phyloP scores from a whole-genome alignment of 2,113 vertebrate genomes.

The Semnornis frantzii region DNA sequence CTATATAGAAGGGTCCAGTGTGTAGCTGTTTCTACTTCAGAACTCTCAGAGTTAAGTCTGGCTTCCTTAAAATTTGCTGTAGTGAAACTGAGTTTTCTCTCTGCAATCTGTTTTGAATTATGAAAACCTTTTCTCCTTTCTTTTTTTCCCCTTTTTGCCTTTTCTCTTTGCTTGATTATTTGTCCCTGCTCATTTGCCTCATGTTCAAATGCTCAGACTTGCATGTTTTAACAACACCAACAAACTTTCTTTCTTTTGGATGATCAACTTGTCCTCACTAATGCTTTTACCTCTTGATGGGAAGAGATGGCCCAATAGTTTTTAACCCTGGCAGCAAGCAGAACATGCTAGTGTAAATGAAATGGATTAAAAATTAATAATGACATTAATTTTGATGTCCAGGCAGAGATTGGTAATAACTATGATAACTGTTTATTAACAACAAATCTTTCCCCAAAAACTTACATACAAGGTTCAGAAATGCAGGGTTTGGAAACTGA shows the following conservation, averaged over 20 bases:
- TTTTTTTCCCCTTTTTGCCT: neutral
- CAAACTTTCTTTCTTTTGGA: neutral
- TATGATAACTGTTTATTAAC: too few species aligned
- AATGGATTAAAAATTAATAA: too few species aligned
- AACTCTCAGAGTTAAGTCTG: neutral
- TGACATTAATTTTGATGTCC: too few species aligned
- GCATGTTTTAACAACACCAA: neutral
- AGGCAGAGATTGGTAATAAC: too few species aligned
- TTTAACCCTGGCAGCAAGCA: neutral
- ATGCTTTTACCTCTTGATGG: neutral
- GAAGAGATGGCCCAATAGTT: neutral
- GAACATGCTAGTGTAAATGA: too few species aligned
- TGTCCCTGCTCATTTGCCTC: neutral
- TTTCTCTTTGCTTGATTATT: neutral
- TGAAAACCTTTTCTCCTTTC: neutral
- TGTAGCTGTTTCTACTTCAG: neutral
- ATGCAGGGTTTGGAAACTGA: too few species aligned
- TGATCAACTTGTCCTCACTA: neutral
- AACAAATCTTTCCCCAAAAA: too few species aligned
- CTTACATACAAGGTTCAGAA: too few species aligned
- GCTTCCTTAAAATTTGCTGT: neutral
- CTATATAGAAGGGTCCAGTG: too few species aligned
- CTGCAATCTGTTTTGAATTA: slow-evolving; percentile 8
- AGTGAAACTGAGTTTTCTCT: neutral
- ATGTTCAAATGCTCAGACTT: neutral